These are phyloP conservation scores for Eupristina koningsbergeri DNA, from an alignment of 1,140 invertebrate genomes.

Conservation along the genomic window DNA sequence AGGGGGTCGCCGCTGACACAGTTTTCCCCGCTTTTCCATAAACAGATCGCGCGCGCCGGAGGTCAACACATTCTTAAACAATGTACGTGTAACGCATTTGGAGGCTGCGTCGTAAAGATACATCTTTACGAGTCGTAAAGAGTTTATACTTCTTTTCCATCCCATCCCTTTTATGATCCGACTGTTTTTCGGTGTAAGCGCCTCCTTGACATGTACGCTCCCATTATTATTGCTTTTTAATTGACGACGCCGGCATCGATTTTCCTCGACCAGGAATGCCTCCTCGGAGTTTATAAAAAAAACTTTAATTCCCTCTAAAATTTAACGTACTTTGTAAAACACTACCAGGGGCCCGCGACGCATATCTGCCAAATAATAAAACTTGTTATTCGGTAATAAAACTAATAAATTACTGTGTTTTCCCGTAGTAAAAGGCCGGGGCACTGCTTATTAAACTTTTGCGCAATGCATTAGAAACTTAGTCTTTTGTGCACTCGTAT, in stretches of 20 bases:
- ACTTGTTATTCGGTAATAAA: conserved; percentile 21
- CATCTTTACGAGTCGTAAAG: conserved; percentile 24
- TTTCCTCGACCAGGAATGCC: conserved; percentile 1
- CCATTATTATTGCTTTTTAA: conserved; percentile 37
- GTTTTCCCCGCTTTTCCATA: conserved; percentile 1
- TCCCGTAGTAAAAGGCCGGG: too few relatives aligned
- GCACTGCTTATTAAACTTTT: background rate
- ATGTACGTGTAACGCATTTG: background rate
- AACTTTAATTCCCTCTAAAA: background rate
- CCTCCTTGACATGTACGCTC: conserved; percentile 10
- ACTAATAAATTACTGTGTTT: background rate
- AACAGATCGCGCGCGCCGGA: background rate
- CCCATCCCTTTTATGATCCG: conserved; percentile 28
- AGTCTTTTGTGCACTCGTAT: background rate
- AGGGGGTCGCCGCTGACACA: background rate
- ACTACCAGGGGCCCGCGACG: background rate
- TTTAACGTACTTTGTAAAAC: conserved; percentile 31
- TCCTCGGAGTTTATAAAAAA: conserved; percentile 15
- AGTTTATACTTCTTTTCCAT: conserved; percentile 37
- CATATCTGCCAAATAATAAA: conserved; percentile 20
- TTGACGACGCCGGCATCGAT: background rate
- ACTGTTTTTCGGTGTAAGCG: background rate
- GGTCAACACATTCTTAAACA: background rate
- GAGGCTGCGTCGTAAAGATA: background rate
- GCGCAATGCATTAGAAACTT: conserved; percentile 21